Evolutionary conservation across 2,797 vertebrate species (phyloP).

Genomic region (Myotis planiceps): DNA sequence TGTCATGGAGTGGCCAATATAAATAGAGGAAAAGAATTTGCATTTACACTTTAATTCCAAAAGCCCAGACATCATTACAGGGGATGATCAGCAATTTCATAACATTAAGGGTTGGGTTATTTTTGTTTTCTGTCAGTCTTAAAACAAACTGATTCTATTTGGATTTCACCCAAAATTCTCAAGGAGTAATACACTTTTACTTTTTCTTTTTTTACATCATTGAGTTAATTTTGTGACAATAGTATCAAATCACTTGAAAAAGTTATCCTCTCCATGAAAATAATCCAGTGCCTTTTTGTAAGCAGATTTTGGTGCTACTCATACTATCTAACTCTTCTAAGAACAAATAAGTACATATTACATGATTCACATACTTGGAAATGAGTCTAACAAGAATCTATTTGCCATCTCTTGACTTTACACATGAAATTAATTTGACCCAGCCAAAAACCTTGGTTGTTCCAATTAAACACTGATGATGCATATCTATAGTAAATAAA

Average conservation of each 20-base stretch:
- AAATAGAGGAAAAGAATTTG: constrained; percentile 55
- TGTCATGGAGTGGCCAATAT: background rate
- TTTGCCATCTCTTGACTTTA: constrained; percentile 23
- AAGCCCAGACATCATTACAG: constrained; percentile 22
- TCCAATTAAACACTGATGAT: background rate
- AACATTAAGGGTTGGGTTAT: constrained; percentile 31
- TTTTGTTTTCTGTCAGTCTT: constrained; percentile 60
- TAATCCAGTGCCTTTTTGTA: background rate
- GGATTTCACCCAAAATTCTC: constrained; percentile 2
- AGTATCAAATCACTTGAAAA: constrained; percentile 47
- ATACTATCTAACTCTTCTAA: constrained; percentile 21
- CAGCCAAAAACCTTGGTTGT: background rate
- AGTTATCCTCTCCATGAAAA: constrained; percentile 24
- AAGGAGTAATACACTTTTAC: background rate
- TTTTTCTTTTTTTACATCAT: constrained; percentile 18
- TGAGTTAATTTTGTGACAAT: background rate
- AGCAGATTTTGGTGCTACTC: constrained; percentile 30
- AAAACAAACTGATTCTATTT: constrained; percentile 42
- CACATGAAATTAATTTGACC: background rate
- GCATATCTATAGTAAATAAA: background rate
- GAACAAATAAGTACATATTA: constrained; percentile 56
- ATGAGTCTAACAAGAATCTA: background rate
- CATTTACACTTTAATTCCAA: constrained; percentile 11
- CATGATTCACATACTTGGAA: constrained; percentile 35
- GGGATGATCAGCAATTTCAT: constrained; percentile 36